A percentile compares a stretch with the other conserved stretches of the same genome.
These are phyloP conservation scores for Lasioglossum malachurum DNA, from an alignment of 2,888 invertebrate genomes.

Conservation along the genomic window DNA sequence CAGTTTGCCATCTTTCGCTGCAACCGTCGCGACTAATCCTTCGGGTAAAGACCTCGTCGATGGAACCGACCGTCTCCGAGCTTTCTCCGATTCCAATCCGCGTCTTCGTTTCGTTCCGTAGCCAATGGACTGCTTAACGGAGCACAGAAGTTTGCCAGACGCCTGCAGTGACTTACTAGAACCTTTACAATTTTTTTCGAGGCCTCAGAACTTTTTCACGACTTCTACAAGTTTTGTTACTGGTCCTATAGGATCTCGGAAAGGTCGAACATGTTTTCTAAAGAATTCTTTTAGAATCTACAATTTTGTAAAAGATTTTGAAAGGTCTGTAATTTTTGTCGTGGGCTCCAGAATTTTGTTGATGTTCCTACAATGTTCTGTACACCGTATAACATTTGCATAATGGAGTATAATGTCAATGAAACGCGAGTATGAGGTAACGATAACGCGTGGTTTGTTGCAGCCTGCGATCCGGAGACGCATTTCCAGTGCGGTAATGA, in stretches of 20 bases:
- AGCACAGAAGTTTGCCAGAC: neutral
- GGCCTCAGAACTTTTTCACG: neutral
- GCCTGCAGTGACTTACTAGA: neutral
- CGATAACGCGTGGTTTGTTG: constrained; percentile 67
- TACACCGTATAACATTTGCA: neutral
- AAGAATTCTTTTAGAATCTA: too few species aligned
- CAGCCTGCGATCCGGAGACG: constrained; percentile 89
- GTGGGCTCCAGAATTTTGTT: neutral
- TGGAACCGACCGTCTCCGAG: neutral
- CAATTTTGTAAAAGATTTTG: neutral
- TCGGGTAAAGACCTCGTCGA: neutral
- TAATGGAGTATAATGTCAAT: neutral
- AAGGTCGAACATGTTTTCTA: neutral
- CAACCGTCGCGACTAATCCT: constrained; percentile 19
- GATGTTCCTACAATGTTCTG: neutral
- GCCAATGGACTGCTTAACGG: neutral
- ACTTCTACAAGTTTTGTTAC: neutral
- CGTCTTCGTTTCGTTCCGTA: neutral
- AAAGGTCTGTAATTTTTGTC: neutral
- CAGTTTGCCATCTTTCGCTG: constrained; percentile 66
- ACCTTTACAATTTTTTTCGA: neutral
- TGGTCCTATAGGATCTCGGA: neutral
- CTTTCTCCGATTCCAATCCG: neutral
- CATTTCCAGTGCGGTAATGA: constrained; percentile 91
- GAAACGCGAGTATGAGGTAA: neutral